These are phyloP conservation scores for Montipora foliosa DNA, from an alignment of 64 coral and sea anemone species.

Conservation along the genomic window DNA sequence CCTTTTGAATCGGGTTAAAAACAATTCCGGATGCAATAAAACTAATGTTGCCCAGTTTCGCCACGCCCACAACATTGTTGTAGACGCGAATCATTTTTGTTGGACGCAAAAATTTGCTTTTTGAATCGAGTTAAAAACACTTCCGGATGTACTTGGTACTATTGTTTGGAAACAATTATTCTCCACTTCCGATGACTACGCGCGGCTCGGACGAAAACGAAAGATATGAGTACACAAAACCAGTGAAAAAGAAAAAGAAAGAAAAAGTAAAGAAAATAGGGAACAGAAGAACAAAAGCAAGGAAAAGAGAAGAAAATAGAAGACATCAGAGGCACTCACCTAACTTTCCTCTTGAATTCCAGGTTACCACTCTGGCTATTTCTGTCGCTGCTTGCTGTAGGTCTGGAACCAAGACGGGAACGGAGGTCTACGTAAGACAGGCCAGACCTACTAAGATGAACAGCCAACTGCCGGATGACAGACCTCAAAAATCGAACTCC, in stretches of 20 bases:
- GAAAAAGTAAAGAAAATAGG: background rate
- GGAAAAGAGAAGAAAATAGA: background rate
- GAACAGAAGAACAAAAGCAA: background rate
- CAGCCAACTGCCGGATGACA: conserved; percentile 86
- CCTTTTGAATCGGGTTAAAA: too few relatives aligned
- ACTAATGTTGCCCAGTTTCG: too few relatives aligned
- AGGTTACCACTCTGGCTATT: conserved; percentile 61
- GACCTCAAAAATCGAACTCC: conserved; percentile 83
- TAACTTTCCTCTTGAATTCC: conserved; percentile 85
- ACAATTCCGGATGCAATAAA: too few relatives aligned
- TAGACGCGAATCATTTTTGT: too few relatives aligned
- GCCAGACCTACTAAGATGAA: conserved; percentile 87
- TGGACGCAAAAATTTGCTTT: too few relatives aligned
- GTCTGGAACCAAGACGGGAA: conserved; percentile 56
- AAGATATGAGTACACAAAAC: too few relatives aligned
- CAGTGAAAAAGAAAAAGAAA: background rate
- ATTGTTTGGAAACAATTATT: too few relatives aligned
- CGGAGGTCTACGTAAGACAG: conserved; percentile 87
- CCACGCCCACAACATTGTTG: too few relatives aligned
- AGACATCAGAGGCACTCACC: conserved; percentile 44
- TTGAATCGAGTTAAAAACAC: too few relatives aligned
- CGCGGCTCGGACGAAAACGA: background rate
- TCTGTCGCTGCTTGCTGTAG: conserved; percentile 16
- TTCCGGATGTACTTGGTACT: too few relatives aligned
- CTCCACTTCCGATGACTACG: too few relatives aligned